Evolutionary conservation across 2,797 vertebrate genomes (phyloP).

Genomic region (Eupleurogrammus muticus): DNA sequence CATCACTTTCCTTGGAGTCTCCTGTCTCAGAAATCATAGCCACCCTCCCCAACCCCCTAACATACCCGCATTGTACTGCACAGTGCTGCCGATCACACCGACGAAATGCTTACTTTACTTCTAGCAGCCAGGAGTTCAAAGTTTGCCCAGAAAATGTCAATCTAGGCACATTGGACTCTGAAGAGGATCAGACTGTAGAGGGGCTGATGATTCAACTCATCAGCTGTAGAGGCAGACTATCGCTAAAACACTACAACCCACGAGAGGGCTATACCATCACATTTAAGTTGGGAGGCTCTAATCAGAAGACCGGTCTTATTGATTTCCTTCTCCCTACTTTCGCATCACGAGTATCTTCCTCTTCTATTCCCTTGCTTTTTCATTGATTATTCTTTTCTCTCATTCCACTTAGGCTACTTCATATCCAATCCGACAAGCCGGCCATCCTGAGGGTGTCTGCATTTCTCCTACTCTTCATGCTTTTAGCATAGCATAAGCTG

Average conservation of each 20-base stretch:
- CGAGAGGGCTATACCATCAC: constrained; percentile 39
- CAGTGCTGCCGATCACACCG: constrained; percentile 25
- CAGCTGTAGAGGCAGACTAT: constrained; percentile 24
- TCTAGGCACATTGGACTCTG: constrained; percentile 37
- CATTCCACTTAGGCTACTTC: constrained; percentile 41
- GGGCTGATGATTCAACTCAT: constrained; percentile 58
- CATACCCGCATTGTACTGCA: constrained; percentile 22
- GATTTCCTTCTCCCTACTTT: constrained; percentile 55
- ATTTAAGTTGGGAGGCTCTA: constrained; percentile 52
- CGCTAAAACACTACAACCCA: constrained; percentile 45
- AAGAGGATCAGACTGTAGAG: constrained; percentile 49
- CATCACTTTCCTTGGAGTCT: constrained; percentile 56
- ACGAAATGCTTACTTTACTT: constrained; percentile 39
- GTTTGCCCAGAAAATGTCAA: constrained; percentile 31
- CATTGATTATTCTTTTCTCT: constrained; percentile 54
- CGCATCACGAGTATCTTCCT: constrained; percentile 37
- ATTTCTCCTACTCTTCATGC: constrained; percentile 11
- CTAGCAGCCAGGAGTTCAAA: constrained; percentile 23
- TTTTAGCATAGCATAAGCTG: neutral
- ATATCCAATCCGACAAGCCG: constrained; percentile 29
- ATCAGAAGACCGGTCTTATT: constrained; percentile 59
- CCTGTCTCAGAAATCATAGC: constrained; percentile 53
- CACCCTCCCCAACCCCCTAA: neutral
- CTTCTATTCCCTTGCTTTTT: constrained; percentile 41
- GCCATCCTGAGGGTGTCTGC: constrained; percentile 21